Evolutionary conservation across 2,888 invertebrate species (phyloP).

Genomic region (Automeris io): DNA sequence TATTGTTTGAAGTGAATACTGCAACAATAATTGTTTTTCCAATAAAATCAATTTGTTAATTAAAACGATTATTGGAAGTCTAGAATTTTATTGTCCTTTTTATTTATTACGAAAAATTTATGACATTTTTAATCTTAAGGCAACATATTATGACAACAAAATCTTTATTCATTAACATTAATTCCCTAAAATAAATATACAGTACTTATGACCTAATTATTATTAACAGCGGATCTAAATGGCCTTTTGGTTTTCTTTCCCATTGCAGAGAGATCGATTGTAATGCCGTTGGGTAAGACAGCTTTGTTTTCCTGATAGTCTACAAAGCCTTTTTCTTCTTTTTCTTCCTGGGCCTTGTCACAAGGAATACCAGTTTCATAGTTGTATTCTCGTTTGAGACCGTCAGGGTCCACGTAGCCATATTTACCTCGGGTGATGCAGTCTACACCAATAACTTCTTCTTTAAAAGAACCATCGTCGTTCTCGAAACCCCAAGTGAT

Average conservation of each 20-base stretch:
- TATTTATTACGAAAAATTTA: background rate
- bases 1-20: slow-evolving; percentile 70
- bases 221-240: slow-evolving; percentile 70
- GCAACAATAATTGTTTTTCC: slow-evolving; percentile 64
- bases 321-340: slow-evolving; percentile 80
- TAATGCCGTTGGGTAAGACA: slow-evolving; percentile 83
- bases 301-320: slow-evolving; percentile 86
- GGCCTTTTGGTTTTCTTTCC: slow-evolving; percentile 85
- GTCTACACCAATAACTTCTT: slow-evolving; percentile 88
- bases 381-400: slow-evolving; percentile 86
- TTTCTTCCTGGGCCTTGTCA: slow-evolving; percentile 74
- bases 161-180: slow-evolving; percentile 44
- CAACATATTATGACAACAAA: slow-evolving; percentile 30
- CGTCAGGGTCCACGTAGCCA: slow-evolving; percentile 91
- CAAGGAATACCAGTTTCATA: slow-evolving; percentile 89
- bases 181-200: slow-evolving; percentile 68
- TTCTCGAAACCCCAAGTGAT: slow-evolving; percentile 94
- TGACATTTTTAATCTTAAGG: background rate
- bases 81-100: slow-evolving; percentile 7
- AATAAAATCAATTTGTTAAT: no score
- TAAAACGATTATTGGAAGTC: slow-evolving; percentile 11
- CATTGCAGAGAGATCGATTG: slow-evolving; percentile 82
- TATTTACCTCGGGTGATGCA: slow-evolving; percentile 87
- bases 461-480: slow-evolving; percentile 91
- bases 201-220: slow-evolving; percentile 54